These are phyloP conservation scores for Osmerus eperlanus DNA, from an alignment of 2,113 vertebrate genomes.

Conservation along the genomic window DNA sequence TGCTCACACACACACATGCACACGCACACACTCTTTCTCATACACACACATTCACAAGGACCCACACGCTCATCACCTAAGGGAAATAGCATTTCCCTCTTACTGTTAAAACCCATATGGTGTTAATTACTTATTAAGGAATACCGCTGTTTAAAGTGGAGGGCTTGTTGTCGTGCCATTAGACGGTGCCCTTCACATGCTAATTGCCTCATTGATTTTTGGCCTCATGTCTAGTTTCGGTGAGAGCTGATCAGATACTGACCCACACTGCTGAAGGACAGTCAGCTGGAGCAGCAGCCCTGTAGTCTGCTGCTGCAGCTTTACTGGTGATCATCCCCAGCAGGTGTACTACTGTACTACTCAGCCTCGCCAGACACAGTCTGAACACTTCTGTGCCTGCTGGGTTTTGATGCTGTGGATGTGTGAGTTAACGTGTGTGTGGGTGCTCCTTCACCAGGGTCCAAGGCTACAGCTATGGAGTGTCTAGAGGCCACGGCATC, in stretches of 20 bases:
- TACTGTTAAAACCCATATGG: constrained; percentile 63
- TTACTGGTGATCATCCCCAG: too few relatives aligned
- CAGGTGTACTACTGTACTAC: too few relatives aligned
- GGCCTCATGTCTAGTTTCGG: constrained; percentile 32
- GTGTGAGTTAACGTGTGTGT: constrained; percentile 3
- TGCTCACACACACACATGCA: background rate
- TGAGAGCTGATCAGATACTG: constrained; percentile 24
- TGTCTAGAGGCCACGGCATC: constrained; percentile 90
- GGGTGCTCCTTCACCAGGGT: constrained; percentile 64
- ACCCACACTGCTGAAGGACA: too few relatives aligned
- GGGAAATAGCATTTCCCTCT: constrained; percentile 55
- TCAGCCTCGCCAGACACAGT: background rate
- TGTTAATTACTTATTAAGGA: constrained; percentile 52
- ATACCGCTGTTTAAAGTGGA: too few relatives aligned
- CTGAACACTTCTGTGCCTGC: background rate
- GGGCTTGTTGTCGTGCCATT: constrained; percentile 53
- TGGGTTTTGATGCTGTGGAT: background rate
- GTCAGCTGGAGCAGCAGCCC: too few relatives aligned
- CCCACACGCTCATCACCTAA: constrained; percentile 49
- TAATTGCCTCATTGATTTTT: constrained; percentile 70
- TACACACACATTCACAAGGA: background rate
- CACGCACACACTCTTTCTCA: background rate
- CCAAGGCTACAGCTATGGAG: constrained; percentile 85
- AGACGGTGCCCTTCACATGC: constrained; percentile 66
- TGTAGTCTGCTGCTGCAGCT: too few relatives aligned